These are phyloP conservation scores for Desmophyllum pertusum DNA, from an alignment of 92 coral and sea anemone species.

Conservation along the genomic window DNA sequence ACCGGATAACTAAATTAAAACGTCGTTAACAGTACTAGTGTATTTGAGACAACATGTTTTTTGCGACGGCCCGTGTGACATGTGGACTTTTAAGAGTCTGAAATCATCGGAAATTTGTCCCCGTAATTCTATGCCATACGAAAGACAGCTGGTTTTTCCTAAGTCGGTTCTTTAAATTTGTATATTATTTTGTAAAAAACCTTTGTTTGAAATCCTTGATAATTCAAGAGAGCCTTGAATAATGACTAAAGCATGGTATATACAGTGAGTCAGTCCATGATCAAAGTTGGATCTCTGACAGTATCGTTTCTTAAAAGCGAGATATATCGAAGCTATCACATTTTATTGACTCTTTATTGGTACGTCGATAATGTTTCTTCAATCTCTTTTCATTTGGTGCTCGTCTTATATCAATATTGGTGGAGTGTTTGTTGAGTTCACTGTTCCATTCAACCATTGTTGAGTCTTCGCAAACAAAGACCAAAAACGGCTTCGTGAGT, in stretches of 20 bases:
- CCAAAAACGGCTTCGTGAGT: neutral
- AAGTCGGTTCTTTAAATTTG: constrained; percentile 27
- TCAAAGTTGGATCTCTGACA: neutral
- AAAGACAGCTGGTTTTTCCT: constrained; percentile 16
- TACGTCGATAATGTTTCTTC: neutral
- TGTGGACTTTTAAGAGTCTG: constrained; percentile 17
- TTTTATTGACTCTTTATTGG: neutral
- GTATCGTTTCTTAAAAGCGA: neutral
- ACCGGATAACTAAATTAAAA: constrained; percentile 41
- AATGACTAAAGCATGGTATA: neutral
- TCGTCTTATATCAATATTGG: constrained; percentile 29
- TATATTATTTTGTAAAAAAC: constrained; percentile 27
- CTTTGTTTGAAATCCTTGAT: constrained; percentile 28
- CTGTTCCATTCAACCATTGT: constrained; percentile 36
- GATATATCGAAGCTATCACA: neutral
- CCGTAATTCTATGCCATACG: constrained; percentile 16
- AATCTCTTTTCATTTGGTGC: neutral
- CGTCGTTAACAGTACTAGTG: constrained; percentile 35
- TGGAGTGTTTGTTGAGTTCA: constrained; percentile 18
- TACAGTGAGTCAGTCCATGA: neutral
- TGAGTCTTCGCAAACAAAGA: constrained; percentile 31
- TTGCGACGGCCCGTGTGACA: constrained; percentile 19
- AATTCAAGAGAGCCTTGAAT: constrained; percentile 22
- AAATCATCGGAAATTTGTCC: constrained; percentile 6
- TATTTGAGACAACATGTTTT: neutral